Percentiles rank a stretch among this genome's conserved stretches.
phyloP scores from a whole-genome alignment of 2,113 vertebrate species.

The Rhabdornis inornatus region DNA sequence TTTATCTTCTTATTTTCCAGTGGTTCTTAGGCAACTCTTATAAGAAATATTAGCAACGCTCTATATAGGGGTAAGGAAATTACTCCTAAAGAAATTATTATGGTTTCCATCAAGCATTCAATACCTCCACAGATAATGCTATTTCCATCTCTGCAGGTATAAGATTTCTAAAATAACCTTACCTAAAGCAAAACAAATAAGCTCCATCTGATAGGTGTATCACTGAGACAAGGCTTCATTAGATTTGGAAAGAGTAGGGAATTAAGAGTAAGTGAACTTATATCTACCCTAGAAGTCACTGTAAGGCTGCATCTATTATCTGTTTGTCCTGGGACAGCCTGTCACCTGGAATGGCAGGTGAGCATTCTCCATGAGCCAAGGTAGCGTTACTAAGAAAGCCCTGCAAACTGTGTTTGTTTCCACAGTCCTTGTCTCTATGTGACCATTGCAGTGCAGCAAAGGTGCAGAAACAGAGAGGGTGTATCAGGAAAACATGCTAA shows the following conservation, averaged over 20 bases:
- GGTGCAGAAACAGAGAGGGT: neutral
- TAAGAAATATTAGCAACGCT: neutral
- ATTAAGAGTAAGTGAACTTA: neutral
- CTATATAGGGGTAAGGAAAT: neutral
- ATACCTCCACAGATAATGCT: neutral
- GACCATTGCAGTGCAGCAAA: neutral
- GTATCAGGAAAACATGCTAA: neutral
- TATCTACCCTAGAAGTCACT: neutral
- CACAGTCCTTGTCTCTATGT: accelerated
- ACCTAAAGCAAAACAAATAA: neutral
- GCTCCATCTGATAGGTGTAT: neutral
- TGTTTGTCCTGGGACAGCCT: neutral
- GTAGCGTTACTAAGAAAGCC: accelerated
- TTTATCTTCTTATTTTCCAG: neutral
- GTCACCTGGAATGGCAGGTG: neutral
- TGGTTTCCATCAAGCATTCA: neutral
- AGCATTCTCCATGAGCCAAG: neutral
- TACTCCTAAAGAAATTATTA: neutral
- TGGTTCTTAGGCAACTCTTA: neutral
- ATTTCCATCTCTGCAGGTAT: neutral
- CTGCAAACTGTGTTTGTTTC: neutral
- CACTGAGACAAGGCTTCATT: neutral
- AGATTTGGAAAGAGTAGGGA: neutral
- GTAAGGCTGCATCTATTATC: neutral
- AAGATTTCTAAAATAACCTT: neutral